These are phyloP conservation scores for Protobothrops flavoviridis DNA, from an alignment of 2,113 vertebrate species.

Conservation along the genomic window DNA sequence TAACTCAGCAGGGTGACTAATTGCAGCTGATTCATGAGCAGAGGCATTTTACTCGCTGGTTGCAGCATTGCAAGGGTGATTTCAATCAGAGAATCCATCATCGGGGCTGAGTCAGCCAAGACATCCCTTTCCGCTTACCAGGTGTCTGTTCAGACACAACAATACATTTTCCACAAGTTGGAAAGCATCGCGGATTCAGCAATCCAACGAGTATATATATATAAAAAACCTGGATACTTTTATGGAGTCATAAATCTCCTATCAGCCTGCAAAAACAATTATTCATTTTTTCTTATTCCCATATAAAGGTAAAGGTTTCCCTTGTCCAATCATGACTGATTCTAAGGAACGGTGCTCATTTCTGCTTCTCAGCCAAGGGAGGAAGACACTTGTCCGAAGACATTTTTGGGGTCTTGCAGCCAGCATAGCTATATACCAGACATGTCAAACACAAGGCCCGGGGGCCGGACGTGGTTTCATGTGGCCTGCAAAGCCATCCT, in stretches of 20 bases:
- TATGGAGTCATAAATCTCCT: not conserved
- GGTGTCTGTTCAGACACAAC: not conserved
- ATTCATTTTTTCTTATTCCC: not conserved
- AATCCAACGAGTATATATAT: not conserved
- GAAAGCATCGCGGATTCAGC: not conserved
- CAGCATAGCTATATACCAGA: too few species aligned
- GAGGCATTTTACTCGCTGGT: not conserved
- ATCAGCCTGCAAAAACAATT: not conserved
- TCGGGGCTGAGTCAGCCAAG: not conserved
- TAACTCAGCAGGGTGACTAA: not conserved
- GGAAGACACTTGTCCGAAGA: not conserved
- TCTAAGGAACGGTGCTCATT: fast-evolving
- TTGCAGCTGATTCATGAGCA: not conserved
- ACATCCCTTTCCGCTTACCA: not conserved
- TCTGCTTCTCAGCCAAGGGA: not conserved
- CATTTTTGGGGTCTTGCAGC: not conserved
- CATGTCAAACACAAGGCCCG: too few species aligned
- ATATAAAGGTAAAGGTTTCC: not conserved
- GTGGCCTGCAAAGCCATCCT: too few species aligned
- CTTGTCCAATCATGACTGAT: too few species aligned
- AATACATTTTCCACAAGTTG: not conserved
- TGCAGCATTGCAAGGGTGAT: not conserved
- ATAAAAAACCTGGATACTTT: not conserved
- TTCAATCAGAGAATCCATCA: too few species aligned
- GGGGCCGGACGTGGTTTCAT: too few species aligned